These are phyloP conservation scores for Arge pagana DNA, from an alignment of 2,888 invertebrate genomes.

Conservation along the genomic window DNA sequence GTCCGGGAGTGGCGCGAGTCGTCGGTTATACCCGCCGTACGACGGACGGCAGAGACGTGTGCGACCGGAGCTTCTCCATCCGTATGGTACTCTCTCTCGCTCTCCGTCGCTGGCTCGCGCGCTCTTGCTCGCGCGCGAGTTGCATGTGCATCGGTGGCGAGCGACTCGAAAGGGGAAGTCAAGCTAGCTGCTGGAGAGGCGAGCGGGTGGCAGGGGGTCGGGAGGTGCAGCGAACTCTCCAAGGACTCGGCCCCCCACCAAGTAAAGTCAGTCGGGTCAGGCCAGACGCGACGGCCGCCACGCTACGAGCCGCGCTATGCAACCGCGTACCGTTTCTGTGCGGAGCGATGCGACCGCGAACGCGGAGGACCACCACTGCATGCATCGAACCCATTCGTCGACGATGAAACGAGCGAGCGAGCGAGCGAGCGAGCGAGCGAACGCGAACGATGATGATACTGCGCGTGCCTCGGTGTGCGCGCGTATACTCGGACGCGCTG, in stretches of 20 bases:
- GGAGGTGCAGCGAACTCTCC: slow-evolving; percentile 59
- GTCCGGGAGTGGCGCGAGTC: too few relatives aligned
- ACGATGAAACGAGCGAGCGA: slow-evolving; percentile 24
- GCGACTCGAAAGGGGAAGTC: slow-evolving; percentile 22
- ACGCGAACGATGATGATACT: slow-evolving; percentile 21
- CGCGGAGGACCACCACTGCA: slow-evolving; percentile 27
- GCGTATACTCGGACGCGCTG: too few relatives aligned
- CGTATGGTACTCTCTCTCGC: too few relatives aligned
- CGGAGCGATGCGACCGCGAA: slow-evolving; percentile 28
- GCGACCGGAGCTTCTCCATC: too few relatives aligned
- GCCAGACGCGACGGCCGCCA: slow-evolving; percentile 19
- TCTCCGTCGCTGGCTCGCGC: too few relatives aligned
- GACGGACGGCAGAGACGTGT: too few relatives aligned
- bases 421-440: slow-evolving; percentile 21
- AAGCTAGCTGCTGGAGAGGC: slow-evolving; percentile 23
- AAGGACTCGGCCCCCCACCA: slow-evolving; percentile 46
- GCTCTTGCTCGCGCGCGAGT: background rate
- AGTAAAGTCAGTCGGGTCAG: background rate
- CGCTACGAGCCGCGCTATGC: slow-evolving; percentile 27
- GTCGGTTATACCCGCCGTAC: too few relatives aligned
- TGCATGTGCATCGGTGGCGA: slow-evolving; percentile 3
- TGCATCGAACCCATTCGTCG: slow-evolving; percentile 26
- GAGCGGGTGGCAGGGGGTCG: slow-evolving; percentile 28
- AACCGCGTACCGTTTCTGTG: slow-evolving; percentile 27
- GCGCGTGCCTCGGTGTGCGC: too few relatives aligned